phyloP scores from a whole-genome alignment of 2,113 vertebrate genomes.

The Chaenocephalus aceratus region DNA sequence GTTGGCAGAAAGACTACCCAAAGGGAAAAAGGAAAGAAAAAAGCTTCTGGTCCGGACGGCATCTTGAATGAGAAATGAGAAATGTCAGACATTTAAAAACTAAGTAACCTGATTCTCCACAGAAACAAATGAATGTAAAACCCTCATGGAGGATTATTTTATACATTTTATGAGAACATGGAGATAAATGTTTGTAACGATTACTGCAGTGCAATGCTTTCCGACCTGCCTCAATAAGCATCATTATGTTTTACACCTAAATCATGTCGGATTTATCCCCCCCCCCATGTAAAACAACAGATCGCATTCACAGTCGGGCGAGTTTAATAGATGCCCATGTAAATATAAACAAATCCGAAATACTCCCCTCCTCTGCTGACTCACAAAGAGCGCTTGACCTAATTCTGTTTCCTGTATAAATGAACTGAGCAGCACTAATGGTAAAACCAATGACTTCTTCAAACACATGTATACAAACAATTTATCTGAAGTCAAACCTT shows the following conservation, averaged over 20 bases:
- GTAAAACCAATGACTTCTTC: constrained; percentile 2
- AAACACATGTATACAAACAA: constrained; percentile 11
- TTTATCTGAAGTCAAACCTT: constrained; percentile 7
- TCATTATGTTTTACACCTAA: not conserved
- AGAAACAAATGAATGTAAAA: not conserved
- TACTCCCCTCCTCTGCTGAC: not conserved
- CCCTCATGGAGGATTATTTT: not conserved
- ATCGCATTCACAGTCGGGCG: not conserved
- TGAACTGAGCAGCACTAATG: constrained; percentile 5
- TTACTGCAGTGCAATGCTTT: not conserved
- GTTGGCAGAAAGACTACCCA: constrained; percentile 26
- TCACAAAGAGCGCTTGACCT: constrained; percentile 1
- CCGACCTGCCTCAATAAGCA: not conserved
- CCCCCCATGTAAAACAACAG: not conserved
- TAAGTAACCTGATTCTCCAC: constrained; percentile 6
- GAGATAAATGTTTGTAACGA: not conserved
- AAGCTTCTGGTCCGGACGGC: constrained; percentile 14
- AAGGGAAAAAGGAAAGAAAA: not conserved
- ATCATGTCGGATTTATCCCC: not conserved
- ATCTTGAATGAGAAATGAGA: constrained; percentile 49
- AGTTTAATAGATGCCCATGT: constrained; percentile 6
- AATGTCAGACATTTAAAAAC: constrained; percentile 37
- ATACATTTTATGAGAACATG: not conserved
- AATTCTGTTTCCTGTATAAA: constrained; percentile 29
- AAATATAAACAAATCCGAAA: constrained; percentile 28